Base-by-base conservation (phyloP, 2,888 invertebrate genomes). In the Cataglyphis altisquamis region DNA sequence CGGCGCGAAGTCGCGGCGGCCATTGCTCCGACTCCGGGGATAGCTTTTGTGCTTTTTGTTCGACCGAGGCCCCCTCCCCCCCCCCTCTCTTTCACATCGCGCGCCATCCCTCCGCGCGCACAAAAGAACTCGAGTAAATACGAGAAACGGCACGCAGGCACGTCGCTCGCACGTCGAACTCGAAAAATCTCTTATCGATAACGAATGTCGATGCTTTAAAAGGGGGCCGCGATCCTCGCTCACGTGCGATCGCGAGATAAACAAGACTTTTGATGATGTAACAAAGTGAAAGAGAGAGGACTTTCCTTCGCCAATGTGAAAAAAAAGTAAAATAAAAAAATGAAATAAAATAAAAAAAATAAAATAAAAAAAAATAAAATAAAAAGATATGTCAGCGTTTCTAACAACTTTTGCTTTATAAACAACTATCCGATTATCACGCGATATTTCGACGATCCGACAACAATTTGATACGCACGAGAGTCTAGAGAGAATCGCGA, bases 101-200 rank as follows among this genome's bases (percentile, higher is more conserved):
- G 66, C 67, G 66, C 67, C 66, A 52, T 78, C 75, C 68, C 62
- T 63, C 72, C 63, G 32, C 78, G 57, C 45, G 57, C n/a, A 77
- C 57, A 85, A 84, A 84, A 85, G 84, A 45, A 64, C 55, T 77
- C 70, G 73, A 52, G 78, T 78, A 80, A 78, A 84, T 78, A 78
- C 66, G 74, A 80, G 84, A 84, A 72, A 72, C 78, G 84, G 41
- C 64, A 32, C 82, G 41, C 52, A 45, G 55, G 64, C 82, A 63
- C 63, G 48, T 41, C 29, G 70, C 67, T 52, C 21, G 18, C 74
- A 18, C 52, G 18, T 80, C 73, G 72, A 73, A 62, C 21, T 45
- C 60, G 60, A 72, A 73, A 82, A 52, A 78, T 77, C 41, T 73
- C 81, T 81, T 63, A 82, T 78, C 75, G 78, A 48, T 41, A 39